Percentiles rank a stretch among this genome's conserved stretches.
Evolutionary conservation across 2,888 invertebrate genomes (phyloP).

Genomic region (Pseudeuparius sepicola): DNA sequence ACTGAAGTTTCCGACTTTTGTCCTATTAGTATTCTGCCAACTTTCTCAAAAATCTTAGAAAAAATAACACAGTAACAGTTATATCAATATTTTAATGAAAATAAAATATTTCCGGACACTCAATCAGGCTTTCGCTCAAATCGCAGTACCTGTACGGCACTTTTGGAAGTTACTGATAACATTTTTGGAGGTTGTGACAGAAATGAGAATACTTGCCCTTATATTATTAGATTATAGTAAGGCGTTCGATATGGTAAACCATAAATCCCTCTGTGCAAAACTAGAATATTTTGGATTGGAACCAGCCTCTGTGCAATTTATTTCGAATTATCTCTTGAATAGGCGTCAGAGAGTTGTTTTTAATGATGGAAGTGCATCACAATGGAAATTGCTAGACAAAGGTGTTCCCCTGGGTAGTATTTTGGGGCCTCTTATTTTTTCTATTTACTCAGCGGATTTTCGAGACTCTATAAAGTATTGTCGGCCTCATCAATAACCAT

Average conservation of each 20-base stretch:
- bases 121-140: constrained; percentile 4
- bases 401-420: neutral
- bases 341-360: constrained; percentile 2
- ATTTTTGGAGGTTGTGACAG: neutral
- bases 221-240: constrained; percentile 3
- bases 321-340: neutral
- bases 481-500: too few species aligned
- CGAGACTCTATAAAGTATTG: too few species aligned
- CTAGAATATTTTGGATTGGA: constrained; percentile 3
- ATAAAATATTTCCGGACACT: too few species aligned
- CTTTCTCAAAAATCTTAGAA: constrained; percentile 4
- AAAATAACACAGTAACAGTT: constrained; percentile 2
- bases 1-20: too few species aligned
- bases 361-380: neutral
- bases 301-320: neutral
- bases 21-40: constrained; percentile 2
- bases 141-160: constrained; percentile 4
- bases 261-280: constrained; percentile 6
- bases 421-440: neutral
- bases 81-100: too few species aligned
- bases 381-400: neutral
- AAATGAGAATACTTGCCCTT: neutral
- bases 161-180: constrained; percentile 3
- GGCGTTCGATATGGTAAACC: constrained; percentile 7
- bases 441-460: neutral